Base-by-base conservation (phyloP, 2,888 invertebrate species). In the Andrena bicolor region DNA sequence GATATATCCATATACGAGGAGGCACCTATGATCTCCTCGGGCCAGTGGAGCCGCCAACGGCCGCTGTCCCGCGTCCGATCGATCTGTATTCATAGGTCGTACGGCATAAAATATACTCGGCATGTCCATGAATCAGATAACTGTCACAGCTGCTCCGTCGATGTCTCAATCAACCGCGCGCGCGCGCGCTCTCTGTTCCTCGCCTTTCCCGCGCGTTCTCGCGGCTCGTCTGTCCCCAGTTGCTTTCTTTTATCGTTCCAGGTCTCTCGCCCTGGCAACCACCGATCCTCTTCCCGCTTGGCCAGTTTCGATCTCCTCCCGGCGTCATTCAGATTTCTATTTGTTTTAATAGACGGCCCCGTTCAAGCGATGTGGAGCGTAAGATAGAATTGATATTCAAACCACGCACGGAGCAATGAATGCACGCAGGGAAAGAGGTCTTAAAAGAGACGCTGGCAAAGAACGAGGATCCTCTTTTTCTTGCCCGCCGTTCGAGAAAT, bases 101-200 rank as follows among this genome's bases (percentile, higher is more conserved):
- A 92, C 93, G 91, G 92, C 92, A 93, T 93, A 93, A 94, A 94
- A 93, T 94, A 93, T 92, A 93, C 92, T 91, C 92, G 93, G 93
- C 92, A 93, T 93, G 93, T 93, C 93, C 94, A 94, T 94, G 94
- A 94, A 94, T 94, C 94, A 93, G 94, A 93, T 93, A 94, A 93
- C 93, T 93, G 93, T 93, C 93, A 93, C 93, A 90, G 93, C 90
- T 90, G 91, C 90, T 92, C 89, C 87, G 86, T 88, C 91, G 92
- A 94, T 92, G 93, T 93, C 94, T 94, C 94, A 94, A 93, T 94
- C 92, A 91, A 90, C 85, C 86, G 83, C 64, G 82, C 74, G 23
- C 56, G 23, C 86, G 83, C 64, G 82, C 74, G 23, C 56, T 4
- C 41, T 16, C 83, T 86, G 84, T 83, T 87, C 86, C 83, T 84